Evolutionary conservation across 2,113 vertebrate genomes (phyloP), one percentile per base, ranked within the genome.

Genomic region (Sorex fumeus): DNA sequence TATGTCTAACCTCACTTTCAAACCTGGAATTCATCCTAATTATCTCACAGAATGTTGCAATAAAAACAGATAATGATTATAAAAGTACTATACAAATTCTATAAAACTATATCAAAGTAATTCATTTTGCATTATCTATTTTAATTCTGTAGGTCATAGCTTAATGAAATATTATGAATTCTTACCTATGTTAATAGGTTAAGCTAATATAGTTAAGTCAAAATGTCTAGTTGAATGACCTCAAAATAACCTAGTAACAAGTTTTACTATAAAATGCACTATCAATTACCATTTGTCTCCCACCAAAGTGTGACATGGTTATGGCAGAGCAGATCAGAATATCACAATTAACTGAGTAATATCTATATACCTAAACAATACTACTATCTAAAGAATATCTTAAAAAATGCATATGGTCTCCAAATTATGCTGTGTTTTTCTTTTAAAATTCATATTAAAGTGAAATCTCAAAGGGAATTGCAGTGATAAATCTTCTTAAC

Each of bases 321-420:
- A 43, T 15, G 45, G 18, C 75, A 28, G 94, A 84, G 16, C 30
- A 43, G 32, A 78, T 5, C 6, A 43, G 53, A 70, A 36, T 70
- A 72, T 80, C 32, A 78, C 18, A 75, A 2, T 60, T 47, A 36
- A 62, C 89, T 62, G n/a, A 91, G 91, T 50, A 50, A 50, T 10
- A 50, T 50, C 47, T 60, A 60, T 23, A 80, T 87, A 3, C 62
- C 57, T 90, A 62, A 90, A 74, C 86, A 72, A 77, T 32, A 90
- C 45, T 81, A 45, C 2, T 80, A 40, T 32, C 0, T 8, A 90
- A 23, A 94, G 30, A 92, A 88, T 8, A 1, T 60, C 57, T 88
- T 90, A 34, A 77, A 95, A 92, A 71, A 36, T 88, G 67, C 80
- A 91, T 87, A 81, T 82, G 19, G 32, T 4, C 28, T 8, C 16